Conservation (phyloP, 2,888 invertebrate genomes). For the Protophormia terraenovae region DNA sequence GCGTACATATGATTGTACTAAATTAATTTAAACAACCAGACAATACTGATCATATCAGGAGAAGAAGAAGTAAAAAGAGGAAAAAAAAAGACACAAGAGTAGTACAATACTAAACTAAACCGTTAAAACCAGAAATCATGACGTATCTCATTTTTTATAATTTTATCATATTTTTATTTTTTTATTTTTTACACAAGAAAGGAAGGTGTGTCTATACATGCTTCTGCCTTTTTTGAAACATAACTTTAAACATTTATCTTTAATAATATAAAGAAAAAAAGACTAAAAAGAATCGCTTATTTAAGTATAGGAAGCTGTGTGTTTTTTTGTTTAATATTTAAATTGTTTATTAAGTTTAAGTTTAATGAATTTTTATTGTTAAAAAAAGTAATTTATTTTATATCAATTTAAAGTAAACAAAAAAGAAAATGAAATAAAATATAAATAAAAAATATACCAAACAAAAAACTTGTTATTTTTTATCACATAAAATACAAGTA, state of each 20-base stretch:
- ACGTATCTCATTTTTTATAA: background rate
- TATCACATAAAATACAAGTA: background rate
- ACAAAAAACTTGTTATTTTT: slow-evolving; percentile 36
- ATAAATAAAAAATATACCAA: slow-evolving; percentile 3
- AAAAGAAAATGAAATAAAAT: slow-evolving; percentile 25
- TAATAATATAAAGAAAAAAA: background rate
- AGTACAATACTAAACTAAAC: background rate
- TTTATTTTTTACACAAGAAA: background rate
- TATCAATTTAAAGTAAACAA: slow-evolving; percentile 36
- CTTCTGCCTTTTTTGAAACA: background rate
- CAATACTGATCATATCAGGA: too few species aligned
- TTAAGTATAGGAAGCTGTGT: slow-evolving; percentile 52
- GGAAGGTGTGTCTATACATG: slow-evolving; percentile 49
- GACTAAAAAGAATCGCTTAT: background rate
- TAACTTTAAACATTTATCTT: background rate
- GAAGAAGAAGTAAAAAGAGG: background rate
- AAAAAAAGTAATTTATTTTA: slow-evolving; percentile 48
- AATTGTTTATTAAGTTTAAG: slow-evolving; percentile 53
- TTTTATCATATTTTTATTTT: background rate
- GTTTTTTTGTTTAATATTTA: slow-evolving; percentile 41
- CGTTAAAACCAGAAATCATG: slow-evolving; percentile 11
- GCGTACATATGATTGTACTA: slow-evolving; percentile 74
- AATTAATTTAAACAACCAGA: slow-evolving; percentile 70
- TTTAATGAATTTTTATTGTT: slow-evolving; percentile 51
- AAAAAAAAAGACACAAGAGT: background rate